A percentile compares a stretch with the other conserved stretches of the same genome.
phyloP scores from a whole-genome alignment of 64 coral and sea anemone genomes.

The Montipora capricornis region DNA sequence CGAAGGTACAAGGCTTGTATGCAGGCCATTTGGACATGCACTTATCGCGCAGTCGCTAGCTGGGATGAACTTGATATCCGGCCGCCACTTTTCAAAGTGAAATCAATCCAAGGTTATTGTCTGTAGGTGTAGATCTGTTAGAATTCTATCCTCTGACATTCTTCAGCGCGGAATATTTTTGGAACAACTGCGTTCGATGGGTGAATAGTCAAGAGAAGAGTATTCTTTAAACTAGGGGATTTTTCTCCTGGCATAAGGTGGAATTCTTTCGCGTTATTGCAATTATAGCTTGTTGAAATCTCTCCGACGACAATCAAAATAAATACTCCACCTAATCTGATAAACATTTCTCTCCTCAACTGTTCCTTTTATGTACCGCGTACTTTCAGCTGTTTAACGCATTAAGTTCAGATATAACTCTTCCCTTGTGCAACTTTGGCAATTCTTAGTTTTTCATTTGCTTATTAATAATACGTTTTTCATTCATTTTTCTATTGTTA shows the following conservation, averaged over 20 bases:
- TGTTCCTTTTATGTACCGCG: constrained; percentile 75
- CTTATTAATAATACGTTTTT: constrained; percentile 27
- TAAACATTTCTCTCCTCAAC: constrained; percentile 62
- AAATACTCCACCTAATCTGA: constrained; percentile 78
- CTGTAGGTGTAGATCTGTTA: constrained; percentile 39
- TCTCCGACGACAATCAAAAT: constrained; percentile 70
- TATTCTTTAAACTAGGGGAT: neutral
- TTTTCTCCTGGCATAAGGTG: constrained; percentile 4
- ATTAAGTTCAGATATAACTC: constrained; percentile 40
- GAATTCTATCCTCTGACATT: constrained; percentile 18
- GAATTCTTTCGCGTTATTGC: constrained; percentile 20
- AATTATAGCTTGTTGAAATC: constrained; percentile 45
- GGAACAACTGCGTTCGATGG: neutral
- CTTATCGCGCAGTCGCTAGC: constrained; percentile 47
- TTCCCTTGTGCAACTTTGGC: neutral
- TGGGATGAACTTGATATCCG: constrained; percentile 55
- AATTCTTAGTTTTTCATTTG: constrained; percentile 16
- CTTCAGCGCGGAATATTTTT: neutral
- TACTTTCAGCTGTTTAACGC: constrained; percentile 71
- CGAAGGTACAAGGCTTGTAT: constrained; percentile 1
- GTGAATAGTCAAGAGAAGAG: neutral
- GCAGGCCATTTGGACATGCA: neutral
- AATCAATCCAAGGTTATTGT: constrained; percentile 75
- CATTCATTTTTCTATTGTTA: neutral
- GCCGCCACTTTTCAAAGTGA: constrained; percentile 72